phyloP scores from a whole-genome alignment of 2,113 vertebrate genomes.

The Notiomystis cincta region DNA sequence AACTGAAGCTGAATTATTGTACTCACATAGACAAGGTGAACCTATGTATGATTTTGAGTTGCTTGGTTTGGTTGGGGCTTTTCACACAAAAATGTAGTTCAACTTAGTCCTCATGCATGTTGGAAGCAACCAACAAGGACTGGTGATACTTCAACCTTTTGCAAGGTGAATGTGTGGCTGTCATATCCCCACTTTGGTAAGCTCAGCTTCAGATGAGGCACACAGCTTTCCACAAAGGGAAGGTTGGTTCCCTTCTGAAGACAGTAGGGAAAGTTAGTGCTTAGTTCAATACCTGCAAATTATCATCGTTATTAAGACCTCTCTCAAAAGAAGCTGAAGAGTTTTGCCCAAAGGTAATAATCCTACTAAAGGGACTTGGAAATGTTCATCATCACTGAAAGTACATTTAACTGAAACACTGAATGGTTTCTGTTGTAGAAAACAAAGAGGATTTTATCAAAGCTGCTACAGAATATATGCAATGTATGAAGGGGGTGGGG shows the following conservation, averaged over 20 bases:
- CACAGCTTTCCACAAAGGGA: not conserved
- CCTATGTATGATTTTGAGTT: not conserved
- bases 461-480: not conserved
- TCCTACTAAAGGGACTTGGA: not conserved
- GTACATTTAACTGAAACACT: not conserved
- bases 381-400: not conserved
- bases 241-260: not conserved
- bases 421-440: not conserved
- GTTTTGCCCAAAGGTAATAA: not conserved
- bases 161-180: not conserved
- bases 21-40: not conserved
- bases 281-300: not conserved
- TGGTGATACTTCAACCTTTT: not conserved
- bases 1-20: not conserved
- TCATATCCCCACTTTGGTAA: not conserved
- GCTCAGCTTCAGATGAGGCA: not conserved
- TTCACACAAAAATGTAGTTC: not conserved
- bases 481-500: not conserved
- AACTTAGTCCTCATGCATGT: not conserved
- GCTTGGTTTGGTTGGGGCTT: accelerated
- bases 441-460: not conserved
- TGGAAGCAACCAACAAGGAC: not conserved
- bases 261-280: not conserved
- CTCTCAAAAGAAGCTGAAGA: not conserved
- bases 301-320: not conserved